Percentiles rank a stretch among this genome's conserved stretches.
These are phyloP conservation scores for Anomalospiza imberbis DNA, from an alignment of 2,797 vertebrate genomes.

Conservation along the genomic window DNA sequence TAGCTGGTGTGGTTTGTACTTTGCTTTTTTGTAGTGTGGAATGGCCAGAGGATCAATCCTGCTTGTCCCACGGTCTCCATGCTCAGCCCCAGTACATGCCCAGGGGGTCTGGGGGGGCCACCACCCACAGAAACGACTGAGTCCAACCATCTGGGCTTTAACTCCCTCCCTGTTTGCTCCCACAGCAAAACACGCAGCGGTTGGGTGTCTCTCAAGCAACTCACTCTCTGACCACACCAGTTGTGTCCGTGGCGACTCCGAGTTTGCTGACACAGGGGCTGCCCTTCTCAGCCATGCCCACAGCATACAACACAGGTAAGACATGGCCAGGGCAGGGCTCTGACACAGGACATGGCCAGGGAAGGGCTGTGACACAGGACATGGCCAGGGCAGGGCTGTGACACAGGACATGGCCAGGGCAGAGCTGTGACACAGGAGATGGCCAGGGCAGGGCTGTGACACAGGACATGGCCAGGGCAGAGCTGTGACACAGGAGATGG, in stretches of 20 bases:
- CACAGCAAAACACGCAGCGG: constrained; percentile 88
- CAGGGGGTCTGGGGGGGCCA: neutral
- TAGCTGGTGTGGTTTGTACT: neutral
- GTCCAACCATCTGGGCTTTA: rapidly evolving
- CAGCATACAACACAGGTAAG: constrained; percentile 94
- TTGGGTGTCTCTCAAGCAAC: constrained; percentile 88
- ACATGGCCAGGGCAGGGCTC: neutral
- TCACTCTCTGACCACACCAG: constrained; percentile 91
- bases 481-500: too few relatives aligned
- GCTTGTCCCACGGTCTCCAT: rapidly evolving
- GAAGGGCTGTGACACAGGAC: neutral
- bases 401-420: neutral
- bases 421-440: too few relatives aligned
- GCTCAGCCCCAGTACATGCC: neutral
- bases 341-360: neutral
- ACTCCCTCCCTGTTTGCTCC: constrained; percentile 28
- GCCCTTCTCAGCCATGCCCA: constrained; percentile 94
- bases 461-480: too few relatives aligned
- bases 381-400: neutral
- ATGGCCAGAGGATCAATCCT: neutral
- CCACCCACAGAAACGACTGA: rapidly evolving
- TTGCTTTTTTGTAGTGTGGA: neutral
- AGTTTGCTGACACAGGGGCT: constrained; percentile 89
- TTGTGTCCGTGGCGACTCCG: constrained; percentile 95
- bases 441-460: neutral